Conservation (phyloP, 92 coral and sea anemone species). For the Ricordea florida region DNA sequence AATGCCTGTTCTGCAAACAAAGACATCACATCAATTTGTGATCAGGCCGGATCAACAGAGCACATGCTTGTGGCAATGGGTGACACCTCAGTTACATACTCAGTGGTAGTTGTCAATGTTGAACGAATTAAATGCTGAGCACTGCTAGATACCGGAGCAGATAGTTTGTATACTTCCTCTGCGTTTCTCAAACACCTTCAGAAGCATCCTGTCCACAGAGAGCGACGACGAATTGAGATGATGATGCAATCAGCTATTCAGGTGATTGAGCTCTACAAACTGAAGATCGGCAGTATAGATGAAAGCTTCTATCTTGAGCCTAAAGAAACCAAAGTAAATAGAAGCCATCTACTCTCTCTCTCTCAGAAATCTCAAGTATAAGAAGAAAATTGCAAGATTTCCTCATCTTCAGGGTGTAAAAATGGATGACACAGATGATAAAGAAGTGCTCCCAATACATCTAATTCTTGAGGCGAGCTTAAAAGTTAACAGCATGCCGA, state of each 20-base stretch:
- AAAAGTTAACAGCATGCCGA: too few species aligned
- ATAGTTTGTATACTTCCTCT: slow-evolving; percentile 60
- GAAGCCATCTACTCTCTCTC: too few species aligned
- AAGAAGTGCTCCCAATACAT: too few species aligned
- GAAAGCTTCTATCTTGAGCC: too few species aligned
- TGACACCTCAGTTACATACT: slow-evolving; percentile 18
- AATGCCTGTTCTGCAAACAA: slow-evolving; percentile 38
- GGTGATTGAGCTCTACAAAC: slow-evolving; percentile 33
- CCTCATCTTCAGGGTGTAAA: too few species aligned
- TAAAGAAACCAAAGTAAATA: too few species aligned
- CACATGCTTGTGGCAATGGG: slow-evolving; percentile 4
- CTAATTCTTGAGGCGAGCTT: too few species aligned
- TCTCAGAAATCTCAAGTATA: too few species aligned
- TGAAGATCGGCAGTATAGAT: slow-evolving; percentile 33
- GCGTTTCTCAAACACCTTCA: slow-evolving; percentile 41
- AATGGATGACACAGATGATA: too few species aligned
- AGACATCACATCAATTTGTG: slow-evolving; percentile 60
- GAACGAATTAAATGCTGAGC: slow-evolving; percentile 49
- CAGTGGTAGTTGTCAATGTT: slow-evolving; percentile 50
- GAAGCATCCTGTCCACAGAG: slow-evolving; percentile 34
- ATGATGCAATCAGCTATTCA: slow-evolving; percentile 53
- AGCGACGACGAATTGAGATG: slow-evolving; percentile 60
- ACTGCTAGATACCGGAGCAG: slow-evolving; percentile 33
- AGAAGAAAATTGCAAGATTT: too few species aligned
- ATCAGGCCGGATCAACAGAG: not conserved